A percentile compares a stretch with the other conserved stretches of the same genome.
phyloP scores from a whole-genome alignment of 2,888 invertebrate genomes.

The Trissolcus japonicus region DNA sequence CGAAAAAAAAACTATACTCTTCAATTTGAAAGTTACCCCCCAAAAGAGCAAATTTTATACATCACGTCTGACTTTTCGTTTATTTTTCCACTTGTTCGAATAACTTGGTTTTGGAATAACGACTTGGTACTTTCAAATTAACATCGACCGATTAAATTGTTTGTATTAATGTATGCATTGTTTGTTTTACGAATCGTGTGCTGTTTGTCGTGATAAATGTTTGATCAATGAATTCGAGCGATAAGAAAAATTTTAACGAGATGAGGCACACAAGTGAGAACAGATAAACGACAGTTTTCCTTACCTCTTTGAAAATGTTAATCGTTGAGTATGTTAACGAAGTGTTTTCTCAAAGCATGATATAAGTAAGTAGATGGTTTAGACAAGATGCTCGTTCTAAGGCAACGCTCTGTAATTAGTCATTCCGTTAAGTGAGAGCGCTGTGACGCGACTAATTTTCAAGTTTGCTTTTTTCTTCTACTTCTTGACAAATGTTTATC shows the following conservation, averaged over 20 bases:
- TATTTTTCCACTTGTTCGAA: too few species aligned
- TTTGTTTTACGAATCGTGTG: too few species aligned
- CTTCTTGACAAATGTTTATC: neutral
- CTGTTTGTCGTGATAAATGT: too few species aligned
- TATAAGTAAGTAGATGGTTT: slow-evolving; percentile 28
- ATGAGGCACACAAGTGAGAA: slow-evolving; percentile 4
- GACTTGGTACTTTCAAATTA: too few species aligned
- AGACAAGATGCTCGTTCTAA: slow-evolving; percentile 11
- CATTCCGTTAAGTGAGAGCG: slow-evolving; percentile 45
- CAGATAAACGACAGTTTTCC: slow-evolving; percentile 13
- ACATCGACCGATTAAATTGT: too few species aligned
- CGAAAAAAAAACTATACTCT: too few species aligned
- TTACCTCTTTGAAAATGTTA: slow-evolving; percentile 14
- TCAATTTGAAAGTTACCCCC: too few species aligned
- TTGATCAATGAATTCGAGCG: too few species aligned
- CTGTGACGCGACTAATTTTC: slow-evolving; percentile 41
- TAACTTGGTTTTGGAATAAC: too few species aligned
- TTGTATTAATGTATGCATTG: too few species aligned
- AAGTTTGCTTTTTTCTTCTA: neutral
- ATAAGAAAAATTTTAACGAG: neutral
- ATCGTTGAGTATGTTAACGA: slow-evolving; percentile 33
- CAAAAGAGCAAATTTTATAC: too few species aligned
- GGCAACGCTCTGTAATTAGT: slow-evolving; percentile 39
- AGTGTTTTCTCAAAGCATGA: slow-evolving; percentile 31
- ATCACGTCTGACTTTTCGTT: too few species aligned